Evolutionary conservation across 2,113 vertebrate genomes (phyloP).

Genomic region (Corvus cornix): DNA sequence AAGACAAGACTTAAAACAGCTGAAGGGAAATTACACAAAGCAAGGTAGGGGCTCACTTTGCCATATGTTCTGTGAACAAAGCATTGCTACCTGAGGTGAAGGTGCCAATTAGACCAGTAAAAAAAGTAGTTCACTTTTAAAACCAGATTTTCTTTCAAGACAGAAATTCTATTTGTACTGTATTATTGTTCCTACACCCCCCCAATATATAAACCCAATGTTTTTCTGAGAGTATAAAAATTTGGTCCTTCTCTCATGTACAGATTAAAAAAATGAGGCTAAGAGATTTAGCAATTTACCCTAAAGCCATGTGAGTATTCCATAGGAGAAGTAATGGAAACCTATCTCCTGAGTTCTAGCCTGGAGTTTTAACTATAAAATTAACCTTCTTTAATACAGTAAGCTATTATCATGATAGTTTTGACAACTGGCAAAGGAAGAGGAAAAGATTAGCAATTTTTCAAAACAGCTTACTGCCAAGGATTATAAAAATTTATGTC

Average conservation of each 20-base stretch:
- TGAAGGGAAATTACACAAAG: background rate
- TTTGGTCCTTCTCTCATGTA: background rate
- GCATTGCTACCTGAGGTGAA: background rate
- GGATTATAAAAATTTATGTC: constrained; percentile 53
- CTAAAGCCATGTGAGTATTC: background rate
- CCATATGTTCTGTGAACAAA: background rate
- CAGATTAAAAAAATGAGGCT: background rate
- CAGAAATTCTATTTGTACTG: background rate
- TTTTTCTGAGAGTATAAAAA: background rate
- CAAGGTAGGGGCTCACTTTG: background rate
- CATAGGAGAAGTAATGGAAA: background rate
- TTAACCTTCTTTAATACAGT: constrained; percentile 24
- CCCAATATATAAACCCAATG: background rate
- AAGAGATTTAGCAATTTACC: background rate
- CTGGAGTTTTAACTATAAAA: constrained; percentile 18
- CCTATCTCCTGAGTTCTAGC: background rate
- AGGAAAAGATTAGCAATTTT: constrained; percentile 50
- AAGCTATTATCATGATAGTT: constrained; percentile 10
- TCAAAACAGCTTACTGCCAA: constrained; percentile 38
- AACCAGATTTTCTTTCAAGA: background rate
- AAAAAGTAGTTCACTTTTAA: background rate
- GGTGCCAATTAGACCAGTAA: background rate
- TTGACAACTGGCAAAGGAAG: constrained; percentile 43
- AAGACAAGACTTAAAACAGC: background rate
- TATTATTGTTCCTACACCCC: background rate